These are phyloP conservation scores for Pegea sp. DNA, from an alignment of 23 tunicate genomes.

Conservation along the genomic window DNA sequence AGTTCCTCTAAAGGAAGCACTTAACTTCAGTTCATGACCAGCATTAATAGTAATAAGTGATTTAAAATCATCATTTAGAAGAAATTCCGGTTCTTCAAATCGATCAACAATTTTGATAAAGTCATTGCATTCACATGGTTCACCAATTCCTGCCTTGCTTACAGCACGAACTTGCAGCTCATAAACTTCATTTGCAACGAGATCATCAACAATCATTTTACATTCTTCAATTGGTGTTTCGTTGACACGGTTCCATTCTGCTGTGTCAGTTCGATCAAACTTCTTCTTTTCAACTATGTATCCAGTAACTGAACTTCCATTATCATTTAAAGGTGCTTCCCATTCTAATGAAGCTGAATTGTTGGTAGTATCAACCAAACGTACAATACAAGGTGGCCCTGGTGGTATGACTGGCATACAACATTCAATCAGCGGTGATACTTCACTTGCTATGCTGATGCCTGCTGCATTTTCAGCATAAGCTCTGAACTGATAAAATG, in stretches of 20 bases:
- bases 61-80: slow-evolving; percentile 40
- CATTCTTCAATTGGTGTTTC: slow-evolving; percentile 33
- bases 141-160: slow-evolving; percentile 63
- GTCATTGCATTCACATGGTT: slow-evolving; percentile 10
- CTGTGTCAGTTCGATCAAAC: slow-evolving; percentile 13
- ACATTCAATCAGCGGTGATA: slow-evolving; percentile 19
- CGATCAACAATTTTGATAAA: slow-evolving; percentile 40
- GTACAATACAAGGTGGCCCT: slow-evolving; percentile 47
- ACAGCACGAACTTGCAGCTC: slow-evolving; percentile 74
- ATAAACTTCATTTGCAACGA: slow-evolving; percentile 24
- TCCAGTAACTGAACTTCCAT: slow-evolving; percentile 75
- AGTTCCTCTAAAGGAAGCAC: slow-evolving; percentile 56
- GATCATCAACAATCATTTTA: slow-evolving; percentile 50
- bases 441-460: slow-evolving; percentile 34
- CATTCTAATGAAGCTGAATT: slow-evolving; percentile 32
- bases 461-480: slow-evolving; percentile 94
- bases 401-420: slow-evolving; percentile 72
- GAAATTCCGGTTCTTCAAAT: slow-evolving; percentile 48
- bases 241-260: slow-evolving; percentile 79
- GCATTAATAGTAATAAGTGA: slow-evolving; percentile 47
- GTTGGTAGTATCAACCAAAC: slow-evolving; percentile 56
- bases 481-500: slow-evolving; percentile 68
- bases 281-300: slow-evolving; percentile 65
- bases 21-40: slow-evolving; percentile 36
- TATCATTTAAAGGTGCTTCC: slow-evolving; percentile 81